These are phyloP conservation scores for Drosophila mimica DNA, from an alignment of 2,888 invertebrate genomes.

Conservation along the genomic window DNA sequence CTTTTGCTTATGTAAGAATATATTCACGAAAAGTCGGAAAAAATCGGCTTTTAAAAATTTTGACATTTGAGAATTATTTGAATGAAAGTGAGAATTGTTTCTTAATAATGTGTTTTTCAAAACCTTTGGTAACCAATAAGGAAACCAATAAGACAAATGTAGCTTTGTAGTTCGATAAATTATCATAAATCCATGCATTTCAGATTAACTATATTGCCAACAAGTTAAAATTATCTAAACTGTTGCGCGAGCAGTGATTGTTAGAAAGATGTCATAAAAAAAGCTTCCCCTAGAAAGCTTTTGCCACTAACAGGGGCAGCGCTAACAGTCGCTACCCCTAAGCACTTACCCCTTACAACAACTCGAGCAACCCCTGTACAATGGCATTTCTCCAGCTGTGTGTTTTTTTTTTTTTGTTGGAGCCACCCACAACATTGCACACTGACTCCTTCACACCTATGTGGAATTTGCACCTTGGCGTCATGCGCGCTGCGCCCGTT, in stretches of 20 bases:
- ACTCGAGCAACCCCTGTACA: constrained; percentile 25
- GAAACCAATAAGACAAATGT: neutral
- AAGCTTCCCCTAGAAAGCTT: constrained; percentile 65
- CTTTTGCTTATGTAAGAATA: neutral
- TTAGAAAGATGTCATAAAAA: constrained; percentile 9
- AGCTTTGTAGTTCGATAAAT: neutral
- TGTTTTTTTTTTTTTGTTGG: neutral
- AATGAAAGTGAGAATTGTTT: neutral
- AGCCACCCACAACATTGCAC: constrained; percentile 40
- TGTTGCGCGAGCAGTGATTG: constrained; percentile 30
- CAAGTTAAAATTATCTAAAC: neutral
- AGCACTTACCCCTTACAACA: constrained; percentile 52
- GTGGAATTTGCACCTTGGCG: constrained; percentile 73
- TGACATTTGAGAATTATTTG: neutral
- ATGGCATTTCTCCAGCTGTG: constrained; percentile 15
- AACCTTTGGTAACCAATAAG: too few relatives aligned
- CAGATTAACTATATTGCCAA: neutral
- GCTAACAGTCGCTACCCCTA: constrained; percentile 41
- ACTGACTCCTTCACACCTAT: constrained; percentile 56
- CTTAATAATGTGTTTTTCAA: neutral
- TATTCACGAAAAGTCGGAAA: neutral
- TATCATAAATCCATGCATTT: neutral
- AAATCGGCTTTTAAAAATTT: neutral
- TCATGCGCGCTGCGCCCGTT: constrained; percentile 75
- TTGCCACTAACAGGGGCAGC: constrained; percentile 37